Evolutionary conservation across 1,140 invertebrate species (phyloP).

Genomic region (Ganaspis sp.): DNA sequence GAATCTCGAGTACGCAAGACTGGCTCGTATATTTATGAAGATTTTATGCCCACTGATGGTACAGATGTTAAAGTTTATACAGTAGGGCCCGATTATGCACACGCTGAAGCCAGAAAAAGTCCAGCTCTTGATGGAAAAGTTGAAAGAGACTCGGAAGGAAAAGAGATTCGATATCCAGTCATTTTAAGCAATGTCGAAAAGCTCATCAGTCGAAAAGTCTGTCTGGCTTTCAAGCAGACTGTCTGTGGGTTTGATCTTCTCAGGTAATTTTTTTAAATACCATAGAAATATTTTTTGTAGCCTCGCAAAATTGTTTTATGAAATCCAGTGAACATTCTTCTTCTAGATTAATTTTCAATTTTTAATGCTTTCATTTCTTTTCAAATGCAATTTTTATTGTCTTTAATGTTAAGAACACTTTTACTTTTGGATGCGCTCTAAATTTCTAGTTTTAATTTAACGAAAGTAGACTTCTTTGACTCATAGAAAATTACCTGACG

Average conservation of each 20-base stretch:
- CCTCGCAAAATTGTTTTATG: too few species aligned
- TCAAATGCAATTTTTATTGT: background rate
- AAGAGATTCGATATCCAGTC: constrained; percentile 99
- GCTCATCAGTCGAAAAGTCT: constrained; percentile 98
- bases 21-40: constrained; percentile 99
- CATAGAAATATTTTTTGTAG: too few species aligned
- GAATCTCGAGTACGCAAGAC: constrained; percentile 97
- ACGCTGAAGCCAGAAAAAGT: constrained; percentile 98
- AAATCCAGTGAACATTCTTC: too few species aligned
- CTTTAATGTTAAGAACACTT: too few species aligned
- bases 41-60: constrained; percentile 99
- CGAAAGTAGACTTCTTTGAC: too few species aligned
- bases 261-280: constrained; percentile 76
- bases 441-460: too few species aligned
- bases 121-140: constrained; percentile 99
- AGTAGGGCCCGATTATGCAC: constrained; percentile 98
- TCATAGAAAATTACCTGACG: too few species aligned
- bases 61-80: constrained; percentile 87
- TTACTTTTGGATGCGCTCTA: too few species aligned
- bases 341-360: too few species aligned
- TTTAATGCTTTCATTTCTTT: background rate
- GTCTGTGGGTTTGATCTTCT: constrained; percentile 99
- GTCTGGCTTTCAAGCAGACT: constrained; percentile 98
- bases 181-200: constrained; percentile 98
- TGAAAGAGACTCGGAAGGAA: constrained; percentile 97